Evolutionary conservation across 2,888 invertebrate genomes (phyloP), one percentile per base, ranked within the genome.

Genomic region (Epistrophe eligans): DNA sequence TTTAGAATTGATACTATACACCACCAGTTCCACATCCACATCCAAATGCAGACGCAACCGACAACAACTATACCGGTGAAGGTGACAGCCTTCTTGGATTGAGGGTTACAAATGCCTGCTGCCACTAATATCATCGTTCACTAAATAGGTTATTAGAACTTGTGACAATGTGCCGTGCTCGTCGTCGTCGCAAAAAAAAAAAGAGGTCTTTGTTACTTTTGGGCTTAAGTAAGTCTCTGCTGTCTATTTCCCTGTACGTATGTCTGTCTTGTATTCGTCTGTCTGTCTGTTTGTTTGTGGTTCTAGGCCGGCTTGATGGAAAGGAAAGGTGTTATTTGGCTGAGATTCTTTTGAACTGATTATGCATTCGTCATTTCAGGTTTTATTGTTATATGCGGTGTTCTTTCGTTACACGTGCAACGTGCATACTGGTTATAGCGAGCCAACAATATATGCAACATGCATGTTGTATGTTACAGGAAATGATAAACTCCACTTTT

Each of bases 101-200:
- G 60, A 80, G 64, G 76, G 64, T 80, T 76, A 72, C 52, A 66
- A 77, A 71, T 72, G 71, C 76, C 60, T 52, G 60, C 48, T 83
- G 72, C 72, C 67, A 57, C 83, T 62, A 76, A 84, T 76, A 80
- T 84, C 64, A 80, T 72, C 83, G 79, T 58, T 83, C 76, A 48
- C 79, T 83, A 83, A 87, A 87, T 82, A 87, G 87, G 87, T 87
- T 87, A 87, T 87, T 87, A 83, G 87, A 87, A 67, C 87, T 87
- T 87, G 83, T 74, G 82, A 83, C 80, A 80, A 76, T 79, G 79
- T 66, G 45, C 50, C 55, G 70, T 52, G n/a, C 35, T 62, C 55
- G 19, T 57, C 62, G 40, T 40, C 40, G 19, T 38, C 7, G 17
- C 8, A 11, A 40, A 70, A 70, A 55, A 40, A 70, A 70, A 55